phyloP scores from a whole-genome alignment of 2,797 vertebrate genomes.

The Halcyon badia region DNA sequence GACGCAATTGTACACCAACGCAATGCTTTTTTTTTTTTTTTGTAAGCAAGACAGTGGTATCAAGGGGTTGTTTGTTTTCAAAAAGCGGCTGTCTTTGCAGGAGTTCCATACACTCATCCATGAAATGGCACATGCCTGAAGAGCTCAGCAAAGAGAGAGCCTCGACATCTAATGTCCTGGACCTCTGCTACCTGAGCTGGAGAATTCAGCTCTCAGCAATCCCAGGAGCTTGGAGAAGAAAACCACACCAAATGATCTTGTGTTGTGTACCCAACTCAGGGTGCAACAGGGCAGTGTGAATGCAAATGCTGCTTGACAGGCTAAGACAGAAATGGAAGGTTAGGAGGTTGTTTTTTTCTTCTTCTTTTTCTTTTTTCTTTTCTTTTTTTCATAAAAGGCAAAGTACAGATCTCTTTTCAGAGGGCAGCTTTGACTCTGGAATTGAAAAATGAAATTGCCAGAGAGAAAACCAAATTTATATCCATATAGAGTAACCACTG shows the following conservation, averaged over 20 bases:
- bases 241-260: not conserved
- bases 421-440: not conserved
- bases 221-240: not conserved
- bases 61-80: not conserved
- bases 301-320: not conserved
- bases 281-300: not conserved
- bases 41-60: not conserved
- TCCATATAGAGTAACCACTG: not conserved
- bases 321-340: not conserved
- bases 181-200: not conserved
- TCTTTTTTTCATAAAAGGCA: not conserved
- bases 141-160: not conserved
- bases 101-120: not conserved
- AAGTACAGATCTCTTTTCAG: not conserved
- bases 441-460: not conserved
- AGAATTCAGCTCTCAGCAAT: not conserved
- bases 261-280: not conserved
- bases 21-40: not conserved
- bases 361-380: not conserved
- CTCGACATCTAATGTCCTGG: accelerated
- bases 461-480: not conserved
- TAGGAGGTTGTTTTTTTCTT: not conserved
- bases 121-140: not conserved
- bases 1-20: not conserved
- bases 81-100: not conserved